Evolutionary conservation across 92 coral and sea anemone genomes (phyloP), one percentile per base, ranked within the genome.

Genomic region (Epizoanthus rinbou): DNA sequence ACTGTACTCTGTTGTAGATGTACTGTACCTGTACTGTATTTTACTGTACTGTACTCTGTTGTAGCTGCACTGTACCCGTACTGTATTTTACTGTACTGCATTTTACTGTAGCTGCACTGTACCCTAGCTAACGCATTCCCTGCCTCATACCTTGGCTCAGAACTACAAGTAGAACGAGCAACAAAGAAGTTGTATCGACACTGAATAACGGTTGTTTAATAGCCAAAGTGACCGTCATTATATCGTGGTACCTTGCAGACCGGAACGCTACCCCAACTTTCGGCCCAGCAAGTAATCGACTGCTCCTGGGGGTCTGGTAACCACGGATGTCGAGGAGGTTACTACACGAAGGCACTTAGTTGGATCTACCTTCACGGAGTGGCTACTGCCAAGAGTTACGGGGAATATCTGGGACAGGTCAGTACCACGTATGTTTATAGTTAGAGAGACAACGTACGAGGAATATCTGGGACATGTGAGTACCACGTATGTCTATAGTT

Each of bases 301-400:
- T 96, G 99, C 75, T 96, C 99, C 52, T 96, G 99, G 99, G 99
- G 99, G 17, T 94, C 99, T 88, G 99, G 99, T 21, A 96, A 96
- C 95, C 97, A 94, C 25, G 99, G 99, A 11, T 96, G 99, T 66
- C 89, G 94, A 28, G 99, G 99, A 56, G 99, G 99, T 25, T 96
- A 92, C 85, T 96, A 94, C 82, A 94, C 93, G 83, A 94, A 94
- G 85, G 99, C 99, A 1, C 78, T 96, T 53, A 96, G 99, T 56
- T 96, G 99, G 99, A 91, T 96, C 53, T 96, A 88, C 75, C 85
- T 96, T 50, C 91, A 96, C 80, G 95, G 96, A 23, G 88, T 96
- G n/a, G 91, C 97, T 2, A 89, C 97, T 53, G 99, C 98, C 67
- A 85, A 88, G 64, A 92, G 93, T 64, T 96, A 96, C 75, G 99